A percentile compares a stretch with the other conserved stretches of the same genome.
phyloP scores from a whole-genome alignment of 2,113 vertebrate species.

The Empidonax traillii region DNA sequence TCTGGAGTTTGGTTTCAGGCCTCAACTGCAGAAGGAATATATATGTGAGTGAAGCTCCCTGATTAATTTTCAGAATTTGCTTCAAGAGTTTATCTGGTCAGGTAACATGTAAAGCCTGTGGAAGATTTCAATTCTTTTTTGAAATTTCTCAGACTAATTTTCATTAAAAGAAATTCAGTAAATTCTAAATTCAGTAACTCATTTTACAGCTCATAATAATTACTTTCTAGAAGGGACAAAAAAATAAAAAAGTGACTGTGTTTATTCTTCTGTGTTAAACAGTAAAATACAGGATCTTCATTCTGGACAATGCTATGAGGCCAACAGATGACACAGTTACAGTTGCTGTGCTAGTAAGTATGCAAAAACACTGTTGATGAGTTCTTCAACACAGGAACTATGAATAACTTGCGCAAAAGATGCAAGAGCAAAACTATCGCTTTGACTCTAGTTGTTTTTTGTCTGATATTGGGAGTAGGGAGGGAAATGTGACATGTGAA shows the following conservation, averaged over 20 bases:
- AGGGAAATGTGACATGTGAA: accelerated
- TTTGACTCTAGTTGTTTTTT: not conserved
- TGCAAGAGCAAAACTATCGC: not conserved
- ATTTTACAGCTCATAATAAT: not conserved
- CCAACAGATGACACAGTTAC: slow-evolving; percentile 48
- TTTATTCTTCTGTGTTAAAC: slow-evolving; percentile 5
- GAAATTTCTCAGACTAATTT: not conserved
- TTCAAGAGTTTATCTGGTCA: not conserved
- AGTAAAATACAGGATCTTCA: slow-evolving; percentile 73
- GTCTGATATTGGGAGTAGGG: not conserved
- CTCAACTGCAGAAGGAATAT: not conserved
- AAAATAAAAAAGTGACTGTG: not conserved
- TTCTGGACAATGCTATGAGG: slow-evolving; percentile 69
- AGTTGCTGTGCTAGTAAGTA: slow-evolving; percentile 69
- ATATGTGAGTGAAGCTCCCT: not conserved
- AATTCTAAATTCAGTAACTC: not conserved
- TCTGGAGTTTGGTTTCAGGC: not conserved
- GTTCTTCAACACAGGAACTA: not conserved
- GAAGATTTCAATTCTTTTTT: not conserved
- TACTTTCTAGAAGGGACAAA: not conserved
- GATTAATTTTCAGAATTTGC: not conserved
- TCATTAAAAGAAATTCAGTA: not conserved
- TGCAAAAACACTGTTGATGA: not conserved
- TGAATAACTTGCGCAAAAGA: not conserved
- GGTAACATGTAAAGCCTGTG: not conserved